Conservation (phyloP, 2,888 invertebrate genomes). For the Euproctis similis region DNA sequence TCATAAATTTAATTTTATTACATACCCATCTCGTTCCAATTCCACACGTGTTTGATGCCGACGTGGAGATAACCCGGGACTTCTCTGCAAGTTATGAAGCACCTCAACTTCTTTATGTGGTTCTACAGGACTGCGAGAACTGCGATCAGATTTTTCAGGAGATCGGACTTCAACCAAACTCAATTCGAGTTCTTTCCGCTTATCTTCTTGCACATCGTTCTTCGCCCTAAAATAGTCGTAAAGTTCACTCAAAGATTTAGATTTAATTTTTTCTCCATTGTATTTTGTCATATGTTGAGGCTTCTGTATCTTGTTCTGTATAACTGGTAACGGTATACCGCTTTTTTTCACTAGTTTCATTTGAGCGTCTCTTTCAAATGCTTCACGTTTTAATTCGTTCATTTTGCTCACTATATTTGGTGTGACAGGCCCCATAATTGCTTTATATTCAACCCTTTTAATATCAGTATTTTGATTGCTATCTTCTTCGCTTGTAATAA, state of each 20-base stretch:
- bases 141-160: conserved; percentile 41
- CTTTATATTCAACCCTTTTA: conserved; percentile 33
- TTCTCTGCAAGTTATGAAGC: conserved; percentile 80
- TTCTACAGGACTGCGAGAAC: conserved; percentile 65
- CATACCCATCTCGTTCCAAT: conserved; percentile 64
- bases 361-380: conserved; percentile 36
- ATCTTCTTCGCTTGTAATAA: conserved; percentile 75
- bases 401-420: conserved; percentile 42
- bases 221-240: conserved; percentile 68
- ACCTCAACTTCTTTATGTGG: conserved; percentile 80
- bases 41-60: conserved; percentile 54
- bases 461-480: conserved; percentile 28
- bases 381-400: conserved; percentile 51
- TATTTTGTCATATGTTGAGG: conserved; percentile 31
- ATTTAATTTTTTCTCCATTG: conserved; percentile 56
- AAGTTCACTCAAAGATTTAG: conserved; percentile 65
- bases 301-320: conserved; percentile 41
- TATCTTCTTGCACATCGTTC: conserved; percentile 36
- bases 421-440: conserved; percentile 34
- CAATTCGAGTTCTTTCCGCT: conserved; percentile 45
- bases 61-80: conserved; percentile 75
- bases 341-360: conserved; percentile 43
- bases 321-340: conserved; percentile 61
- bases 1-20: conserved; percentile 5
- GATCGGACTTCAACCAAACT: conserved; percentile 51